These are phyloP conservation scores for Microcebus murinus DNA, from an alignment of 2,113 vertebrate species.

Conservation along the genomic window DNA sequence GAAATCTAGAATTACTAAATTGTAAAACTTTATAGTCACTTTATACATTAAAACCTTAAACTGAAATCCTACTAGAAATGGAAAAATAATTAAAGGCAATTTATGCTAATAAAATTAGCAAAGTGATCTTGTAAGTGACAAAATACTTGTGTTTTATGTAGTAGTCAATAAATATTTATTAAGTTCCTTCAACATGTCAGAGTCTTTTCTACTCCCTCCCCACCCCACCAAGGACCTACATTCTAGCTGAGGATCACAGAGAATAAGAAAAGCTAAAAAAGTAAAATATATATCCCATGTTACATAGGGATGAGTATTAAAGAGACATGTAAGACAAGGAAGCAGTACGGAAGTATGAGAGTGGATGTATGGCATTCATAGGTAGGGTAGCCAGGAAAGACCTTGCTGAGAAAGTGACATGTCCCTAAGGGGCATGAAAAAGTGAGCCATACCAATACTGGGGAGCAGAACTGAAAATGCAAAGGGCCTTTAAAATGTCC, in stretches of 20 bases:
- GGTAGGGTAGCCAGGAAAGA: background rate
- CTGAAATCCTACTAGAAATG: conserved; percentile 43
- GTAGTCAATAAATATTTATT: background rate
- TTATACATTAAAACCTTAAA: conserved; percentile 55
- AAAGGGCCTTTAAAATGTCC: background rate
- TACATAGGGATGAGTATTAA: background rate
- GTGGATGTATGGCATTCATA: background rate
- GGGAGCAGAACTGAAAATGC: background rate
- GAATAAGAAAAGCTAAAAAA: background rate
- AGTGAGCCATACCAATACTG: background rate
- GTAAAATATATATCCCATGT: background rate
- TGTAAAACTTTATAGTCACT: conserved; percentile 56
- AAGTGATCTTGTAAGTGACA: background rate
- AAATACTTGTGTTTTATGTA: background rate
- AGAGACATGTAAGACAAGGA: background rate
- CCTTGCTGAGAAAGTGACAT: background rate
- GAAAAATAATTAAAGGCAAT: conserved; percentile 63
- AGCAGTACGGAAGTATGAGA: background rate
- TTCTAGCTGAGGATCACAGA: background rate
- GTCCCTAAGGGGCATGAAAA: background rate
- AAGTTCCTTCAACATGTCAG: background rate
- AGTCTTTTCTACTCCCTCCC: background rate
- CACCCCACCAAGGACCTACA: background rate
- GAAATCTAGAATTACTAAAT: conserved; percentile 30
- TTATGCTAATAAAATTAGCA: conserved; percentile 37